These are phyloP conservation scores for Todiramphus saurophagus DNA, from an alignment of 2,113 vertebrate species.

Conservation along the genomic window DNA sequence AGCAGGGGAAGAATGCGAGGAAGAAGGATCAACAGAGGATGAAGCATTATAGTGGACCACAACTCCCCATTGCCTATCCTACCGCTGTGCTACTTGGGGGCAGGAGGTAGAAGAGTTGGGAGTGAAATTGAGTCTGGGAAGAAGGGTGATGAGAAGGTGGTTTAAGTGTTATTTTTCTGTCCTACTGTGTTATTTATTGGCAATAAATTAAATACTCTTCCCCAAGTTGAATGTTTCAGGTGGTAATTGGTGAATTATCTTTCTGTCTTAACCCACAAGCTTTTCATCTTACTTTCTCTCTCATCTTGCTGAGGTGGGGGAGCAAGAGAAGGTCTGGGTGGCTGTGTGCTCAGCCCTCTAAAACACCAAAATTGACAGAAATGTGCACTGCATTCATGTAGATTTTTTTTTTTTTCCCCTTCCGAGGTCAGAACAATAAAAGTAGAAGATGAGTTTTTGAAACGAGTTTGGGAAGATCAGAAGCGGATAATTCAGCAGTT, in stretches of 20 bases:
- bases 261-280: not conserved
- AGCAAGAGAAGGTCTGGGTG: not conserved
- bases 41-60: not conserved
- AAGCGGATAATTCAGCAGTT: not conserved
- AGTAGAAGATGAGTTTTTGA: not conserved
- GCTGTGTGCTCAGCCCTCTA: not conserved
- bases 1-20: not conserved
- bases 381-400: not conserved
- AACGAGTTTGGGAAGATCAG: not conserved
- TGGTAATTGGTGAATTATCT: not conserved
- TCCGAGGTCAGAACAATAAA: not conserved
- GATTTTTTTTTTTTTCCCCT: not conserved
- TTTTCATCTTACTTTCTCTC: not conserved
- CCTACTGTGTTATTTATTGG: not conserved
- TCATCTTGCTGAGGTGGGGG: not conserved
- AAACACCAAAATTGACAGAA: not conserved
- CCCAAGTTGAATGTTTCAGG: rapidly evolving
- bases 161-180: not conserved
- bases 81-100: not conserved
- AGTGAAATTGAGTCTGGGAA: not conserved
- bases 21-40: not conserved
- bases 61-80: rapidly evolving
- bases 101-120: not conserved
- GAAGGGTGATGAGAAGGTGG: not conserved
- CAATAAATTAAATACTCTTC: not conserved